Conservation (phyloP, 2,888 invertebrate genomes). For the Ophioninae sp. region DNA sequence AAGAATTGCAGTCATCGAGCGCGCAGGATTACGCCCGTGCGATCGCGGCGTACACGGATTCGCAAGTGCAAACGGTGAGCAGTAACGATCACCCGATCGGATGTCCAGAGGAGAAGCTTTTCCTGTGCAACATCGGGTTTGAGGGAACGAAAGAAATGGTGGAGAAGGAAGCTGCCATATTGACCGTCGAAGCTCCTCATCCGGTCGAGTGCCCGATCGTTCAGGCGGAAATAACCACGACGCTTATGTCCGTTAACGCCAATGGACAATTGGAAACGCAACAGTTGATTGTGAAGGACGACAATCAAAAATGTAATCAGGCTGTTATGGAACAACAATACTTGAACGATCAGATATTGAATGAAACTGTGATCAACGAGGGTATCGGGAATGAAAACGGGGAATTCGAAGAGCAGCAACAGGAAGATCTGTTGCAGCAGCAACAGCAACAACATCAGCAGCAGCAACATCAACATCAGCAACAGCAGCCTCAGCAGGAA, state of each 20-base stretch:
- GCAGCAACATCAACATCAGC: conserved; percentile 10
- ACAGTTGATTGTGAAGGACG: conserved; percentile 48
- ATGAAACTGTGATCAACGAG: conserved; percentile 49
- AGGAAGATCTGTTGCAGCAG: conserved; percentile 30
- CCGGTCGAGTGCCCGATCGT: conserved; percentile 49
- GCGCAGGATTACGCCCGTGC: conserved; percentile 62
- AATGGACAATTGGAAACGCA: conserved; percentile 63
- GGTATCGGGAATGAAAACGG: conserved; percentile 7
- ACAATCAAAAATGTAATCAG: conserved; percentile 40
- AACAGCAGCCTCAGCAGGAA: conserved; percentile 24
- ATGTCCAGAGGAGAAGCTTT: conserved; percentile 70
- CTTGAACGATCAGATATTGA: conserved; percentile 61
- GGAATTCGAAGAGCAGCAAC: conserved; percentile 39
- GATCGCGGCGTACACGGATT: conserved; percentile 70
- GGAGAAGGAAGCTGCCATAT: conserved; percentile 51
- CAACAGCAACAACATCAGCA: conserved; percentile 25
- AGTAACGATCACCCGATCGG: conserved; percentile 50
- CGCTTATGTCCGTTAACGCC: conserved; percentile 54
- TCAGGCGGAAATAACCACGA: conserved; percentile 44
- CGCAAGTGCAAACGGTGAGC: conserved; percentile 39
- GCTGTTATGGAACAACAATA: conserved; percentile 61
- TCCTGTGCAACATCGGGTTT: conserved; percentile 68
- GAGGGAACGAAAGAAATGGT: conserved; percentile 62
- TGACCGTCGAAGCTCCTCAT: conserved; percentile 44
- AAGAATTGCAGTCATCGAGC: conserved; percentile 72